phyloP scores from a whole-genome alignment of 2,797 vertebrate genomes.

The Molossus molossus region DNA sequence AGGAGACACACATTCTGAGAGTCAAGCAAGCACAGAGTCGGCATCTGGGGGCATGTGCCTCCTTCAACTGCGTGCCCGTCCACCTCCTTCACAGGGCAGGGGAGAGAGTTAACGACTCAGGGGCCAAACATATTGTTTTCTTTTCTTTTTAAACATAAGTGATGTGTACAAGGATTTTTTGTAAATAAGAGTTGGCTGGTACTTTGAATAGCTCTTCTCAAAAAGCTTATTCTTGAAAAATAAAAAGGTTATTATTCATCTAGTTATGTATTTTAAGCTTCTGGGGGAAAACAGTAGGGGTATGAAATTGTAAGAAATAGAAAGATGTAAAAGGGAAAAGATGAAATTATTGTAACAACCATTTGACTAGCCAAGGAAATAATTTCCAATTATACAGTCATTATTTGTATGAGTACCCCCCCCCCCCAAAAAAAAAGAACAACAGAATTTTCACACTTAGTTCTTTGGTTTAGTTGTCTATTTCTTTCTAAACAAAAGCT shows the following conservation, averaged over 20 bases:
- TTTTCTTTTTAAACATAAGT: constrained; percentile 34
- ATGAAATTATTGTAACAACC: constrained; percentile 53
- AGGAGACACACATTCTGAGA: not conserved
- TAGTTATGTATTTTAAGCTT: constrained; percentile 75
- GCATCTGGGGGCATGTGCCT: rapidly evolving
- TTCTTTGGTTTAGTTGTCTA: constrained; percentile 84
- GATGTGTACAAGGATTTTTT: constrained; percentile 64
- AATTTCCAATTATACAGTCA: constrained; percentile 81
- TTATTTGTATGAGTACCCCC: constrained; percentile 77
- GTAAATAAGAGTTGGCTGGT: constrained; percentile 60
- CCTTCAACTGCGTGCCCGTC: not conserved
- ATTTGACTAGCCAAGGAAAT: constrained; percentile 74
- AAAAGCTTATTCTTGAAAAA: constrained; percentile 72
- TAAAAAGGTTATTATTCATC: constrained; percentile 74
- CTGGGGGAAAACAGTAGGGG: constrained; percentile 69
- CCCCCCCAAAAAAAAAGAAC: constrained; percentile 29
- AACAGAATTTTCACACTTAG: constrained; percentile 84
- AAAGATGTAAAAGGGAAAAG: constrained; percentile 67
- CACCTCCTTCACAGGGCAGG: not conserved
- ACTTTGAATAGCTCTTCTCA: constrained; percentile 69
- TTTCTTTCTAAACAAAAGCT: constrained; percentile 88
- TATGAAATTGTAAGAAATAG: constrained; percentile 66
- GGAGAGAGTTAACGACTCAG: not conserved
- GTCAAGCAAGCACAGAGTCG: rapidly evolving
- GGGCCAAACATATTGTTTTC: not conserved